Evolutionary conservation across 2,113 vertebrate genomes (phyloP).

Genomic region (Amazona guildingii): DNA sequence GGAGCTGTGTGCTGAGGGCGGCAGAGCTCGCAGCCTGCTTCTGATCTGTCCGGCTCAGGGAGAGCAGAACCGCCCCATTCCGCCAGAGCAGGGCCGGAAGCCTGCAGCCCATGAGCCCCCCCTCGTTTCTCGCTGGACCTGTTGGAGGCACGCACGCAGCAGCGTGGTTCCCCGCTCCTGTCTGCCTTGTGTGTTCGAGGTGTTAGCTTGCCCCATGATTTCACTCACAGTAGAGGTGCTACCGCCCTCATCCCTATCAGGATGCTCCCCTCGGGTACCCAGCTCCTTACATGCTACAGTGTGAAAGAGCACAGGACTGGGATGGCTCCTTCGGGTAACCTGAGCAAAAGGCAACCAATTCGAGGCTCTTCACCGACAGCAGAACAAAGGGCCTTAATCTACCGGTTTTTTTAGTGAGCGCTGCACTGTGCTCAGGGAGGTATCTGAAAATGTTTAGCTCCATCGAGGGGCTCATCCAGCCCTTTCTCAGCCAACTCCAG

Average conservation of each 20-base stretch:
- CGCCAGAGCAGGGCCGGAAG: too few species aligned
- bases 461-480: not conserved
- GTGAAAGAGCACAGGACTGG: not conserved
- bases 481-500: not conserved
- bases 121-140: too few species aligned
- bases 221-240: rapidly evolving
- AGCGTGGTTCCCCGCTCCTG: not conserved
- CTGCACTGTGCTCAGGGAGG: not conserved
- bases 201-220: not conserved
- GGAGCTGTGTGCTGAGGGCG: not conserved
- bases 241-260: rapidly evolving
- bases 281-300: not conserved
- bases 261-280: not conserved
- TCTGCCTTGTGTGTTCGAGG: not conserved
- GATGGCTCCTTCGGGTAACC: not conserved
- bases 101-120: too few species aligned
- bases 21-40: not conserved
- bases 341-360: not conserved
- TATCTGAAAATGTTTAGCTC: not conserved
- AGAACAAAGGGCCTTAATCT: not conserved
- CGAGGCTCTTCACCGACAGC: not conserved
- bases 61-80: not conserved
- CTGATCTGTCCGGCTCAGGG: not conserved
- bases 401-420: not conserved
- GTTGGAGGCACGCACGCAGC: rapidly evolving